phyloP scores from a whole-genome alignment of 2,797 vertebrate genomes.

The Oryzias sinensis region DNA sequence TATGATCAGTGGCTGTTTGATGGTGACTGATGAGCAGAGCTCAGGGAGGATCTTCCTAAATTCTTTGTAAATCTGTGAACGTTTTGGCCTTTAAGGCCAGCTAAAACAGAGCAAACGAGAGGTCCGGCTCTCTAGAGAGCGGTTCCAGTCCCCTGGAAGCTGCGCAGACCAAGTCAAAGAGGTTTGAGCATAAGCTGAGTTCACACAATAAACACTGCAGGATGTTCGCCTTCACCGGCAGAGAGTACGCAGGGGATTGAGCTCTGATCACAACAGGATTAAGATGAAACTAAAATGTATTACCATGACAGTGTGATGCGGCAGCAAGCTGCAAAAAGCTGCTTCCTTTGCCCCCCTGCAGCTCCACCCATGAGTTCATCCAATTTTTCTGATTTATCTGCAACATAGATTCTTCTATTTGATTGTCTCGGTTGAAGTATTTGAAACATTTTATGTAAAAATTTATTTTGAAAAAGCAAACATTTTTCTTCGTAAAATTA shows the following conservation, averaged over 20 bases:
- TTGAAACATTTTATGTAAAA: too few relatives aligned
- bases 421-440: too few relatives aligned
- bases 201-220: constrained; percentile 21
- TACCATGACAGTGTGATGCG: constrained; percentile 22
- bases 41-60: constrained; percentile 52
- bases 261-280: constrained; percentile 49
- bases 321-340: constrained; percentile 20
- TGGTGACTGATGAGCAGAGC: constrained; percentile 42
- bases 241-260: constrained; percentile 19
- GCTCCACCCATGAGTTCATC: too few relatives aligned
- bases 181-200: constrained; percentile 10
- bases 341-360: too few relatives aligned
- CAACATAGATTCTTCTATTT: too few relatives aligned
- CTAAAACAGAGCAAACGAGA: constrained; percentile 43
- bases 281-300: constrained; percentile 19
- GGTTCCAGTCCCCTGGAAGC: constrained; percentile 36
- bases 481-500: too few relatives aligned
- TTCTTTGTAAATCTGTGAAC: constrained; percentile 6
- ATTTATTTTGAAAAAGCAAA: too few relatives aligned
- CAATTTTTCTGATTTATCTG: too few relatives aligned
- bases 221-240: constrained; percentile 20
- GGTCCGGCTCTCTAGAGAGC: constrained; percentile 26
- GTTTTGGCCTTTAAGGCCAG: constrained; percentile 27
- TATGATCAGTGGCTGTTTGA: constrained; percentile 26
- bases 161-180: constrained; percentile 27